Conservation (phyloP, 2,888 invertebrate species). For the Sphecodes monilicornis region DNA sequence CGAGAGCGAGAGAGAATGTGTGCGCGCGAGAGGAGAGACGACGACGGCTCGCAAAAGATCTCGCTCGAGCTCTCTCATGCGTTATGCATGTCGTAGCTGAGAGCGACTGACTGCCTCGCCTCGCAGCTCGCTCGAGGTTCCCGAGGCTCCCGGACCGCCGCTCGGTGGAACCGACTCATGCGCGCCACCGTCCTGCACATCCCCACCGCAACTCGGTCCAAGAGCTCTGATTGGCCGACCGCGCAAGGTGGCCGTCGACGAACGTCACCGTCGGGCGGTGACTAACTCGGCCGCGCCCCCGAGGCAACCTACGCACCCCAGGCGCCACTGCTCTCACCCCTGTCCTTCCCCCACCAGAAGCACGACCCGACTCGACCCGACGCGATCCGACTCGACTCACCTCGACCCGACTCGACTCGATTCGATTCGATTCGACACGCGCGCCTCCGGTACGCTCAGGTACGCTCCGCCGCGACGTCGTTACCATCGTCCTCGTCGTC, state of each 20-base stretch:
- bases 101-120: slow-evolving; percentile 86
- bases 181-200: slow-evolving; percentile 76
- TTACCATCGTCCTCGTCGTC: not conserved
- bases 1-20: slow-evolving; percentile 35
- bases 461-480: slow-evolving; percentile 1
- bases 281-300: slow-evolving; percentile 78
- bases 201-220: slow-evolving; percentile 83
- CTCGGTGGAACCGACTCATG: slow-evolving; percentile 78
- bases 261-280: slow-evolving; percentile 82
- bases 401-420: slow-evolving; percentile 7
- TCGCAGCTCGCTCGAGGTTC: slow-evolving; percentile 82
- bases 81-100: slow-evolving; percentile 87
- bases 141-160: slow-evolving; percentile 77
- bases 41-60: slow-evolving; percentile 72
- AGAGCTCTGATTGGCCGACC: slow-evolving; percentile 77
- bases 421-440: not conserved
- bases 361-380: slow-evolving; percentile 8
- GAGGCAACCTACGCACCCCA: slow-evolving; percentile 75
- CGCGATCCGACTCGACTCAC: not conserved
- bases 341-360: slow-evolving; percentile 53
- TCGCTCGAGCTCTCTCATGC: slow-evolving; percentile 86
- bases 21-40: slow-evolving; percentile 59
- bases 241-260: slow-evolving; percentile 83
- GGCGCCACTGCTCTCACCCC: slow-evolving; percentile 83
- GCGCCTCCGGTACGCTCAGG: not conserved